These are phyloP conservation scores for Parotia lawesii DNA, from an alignment of 2,113 vertebrate species.

Conservation along the genomic window DNA sequence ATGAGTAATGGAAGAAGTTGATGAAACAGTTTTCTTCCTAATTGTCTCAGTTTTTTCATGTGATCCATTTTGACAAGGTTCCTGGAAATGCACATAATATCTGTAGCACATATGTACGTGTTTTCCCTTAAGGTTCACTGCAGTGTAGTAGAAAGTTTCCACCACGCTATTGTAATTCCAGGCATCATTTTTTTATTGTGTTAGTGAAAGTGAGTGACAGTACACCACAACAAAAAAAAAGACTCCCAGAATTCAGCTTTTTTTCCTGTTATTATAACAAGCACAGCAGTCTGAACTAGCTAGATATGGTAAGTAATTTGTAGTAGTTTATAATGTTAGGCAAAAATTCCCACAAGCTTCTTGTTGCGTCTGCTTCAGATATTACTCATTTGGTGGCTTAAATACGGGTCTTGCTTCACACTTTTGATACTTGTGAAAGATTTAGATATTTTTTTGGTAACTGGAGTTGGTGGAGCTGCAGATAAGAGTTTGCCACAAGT, in stretches of 20 bases:
- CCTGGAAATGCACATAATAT: slow-evolving; percentile 26
- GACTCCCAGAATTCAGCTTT: slow-evolving; percentile 10
- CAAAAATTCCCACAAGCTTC: slow-evolving; percentile 30
- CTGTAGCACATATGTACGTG: neutral
- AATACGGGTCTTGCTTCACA: neutral
- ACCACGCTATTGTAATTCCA: slow-evolving; percentile 5
- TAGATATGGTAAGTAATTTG: neutral
- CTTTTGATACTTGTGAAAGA: neutral
- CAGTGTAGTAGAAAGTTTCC: slow-evolving; percentile 58
- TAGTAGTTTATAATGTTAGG: slow-evolving; percentile 34
- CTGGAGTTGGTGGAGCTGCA: neutral
- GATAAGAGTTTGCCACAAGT: neutral
- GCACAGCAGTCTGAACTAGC: neutral
- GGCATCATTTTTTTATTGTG: slow-evolving; percentile 24
- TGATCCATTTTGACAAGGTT: slow-evolving; percentile 43
- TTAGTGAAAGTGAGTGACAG: slow-evolving; percentile 62
- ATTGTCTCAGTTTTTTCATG: slow-evolving; percentile 7
- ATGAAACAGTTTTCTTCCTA: slow-evolving; percentile 47
- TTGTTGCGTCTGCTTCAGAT: slow-evolving; percentile 30
- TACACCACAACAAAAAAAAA: neutral
- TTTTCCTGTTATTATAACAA: slow-evolving; percentile 16
- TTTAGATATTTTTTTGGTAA: neutral
- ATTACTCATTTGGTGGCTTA: slow-evolving; percentile 24
- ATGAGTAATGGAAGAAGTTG: slow-evolving; percentile 29
- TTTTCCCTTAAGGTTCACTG: slow-evolving; percentile 53